Evolutionary conservation across 2,888 invertebrate genomes (phyloP), one percentile per base, ranked within the genome.

Genomic region (Agriopis marginaria): DNA sequence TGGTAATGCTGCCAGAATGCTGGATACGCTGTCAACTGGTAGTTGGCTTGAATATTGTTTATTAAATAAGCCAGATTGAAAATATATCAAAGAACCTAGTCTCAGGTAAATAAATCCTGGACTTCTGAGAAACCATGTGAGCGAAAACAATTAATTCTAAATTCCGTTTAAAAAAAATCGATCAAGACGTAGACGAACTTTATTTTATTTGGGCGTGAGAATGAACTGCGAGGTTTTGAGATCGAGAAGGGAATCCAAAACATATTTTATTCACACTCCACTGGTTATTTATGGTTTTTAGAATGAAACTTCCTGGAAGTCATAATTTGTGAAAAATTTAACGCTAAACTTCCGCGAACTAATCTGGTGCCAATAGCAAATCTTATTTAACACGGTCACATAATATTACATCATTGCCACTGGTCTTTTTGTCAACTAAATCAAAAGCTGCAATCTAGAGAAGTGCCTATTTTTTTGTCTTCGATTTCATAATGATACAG

Each of bases 91-190:
- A 14, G 63, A 63, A 49, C 32, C 39, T 14, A 60, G 53, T 47
- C 6, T 47, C 60, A 68, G 56, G 17, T 17, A 61, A 68, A 71
- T 72, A 71, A 69, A 71, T 73, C 63, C 53, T 49, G 23, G 51
- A 44, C 12, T 80, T 79, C 78, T 65, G 51, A 70, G 73, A 79
- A 80, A 66, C 58, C 74, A 75, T 77, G 71, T 73, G 71, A 73
- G 68, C 74, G 54, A 67, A 77, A 73, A 76, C 77, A 77, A 72
- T 75, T 74, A 72, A 79, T 77, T 72, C 75, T 75, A 75, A 47
- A 66, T 64, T 61, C 49, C 53, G 40, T 17, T 44, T 40, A 61
- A 50, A 70, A 70, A 63, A 66, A 39, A 23, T 23, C 70, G 60
- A 70, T 66, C 60, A 63, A 70, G 63, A 59, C 53, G 23, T 61